Base-by-base conservation (phyloP, 2,113 vertebrate species). In the Heloderma charlesbogerti region DNA sequence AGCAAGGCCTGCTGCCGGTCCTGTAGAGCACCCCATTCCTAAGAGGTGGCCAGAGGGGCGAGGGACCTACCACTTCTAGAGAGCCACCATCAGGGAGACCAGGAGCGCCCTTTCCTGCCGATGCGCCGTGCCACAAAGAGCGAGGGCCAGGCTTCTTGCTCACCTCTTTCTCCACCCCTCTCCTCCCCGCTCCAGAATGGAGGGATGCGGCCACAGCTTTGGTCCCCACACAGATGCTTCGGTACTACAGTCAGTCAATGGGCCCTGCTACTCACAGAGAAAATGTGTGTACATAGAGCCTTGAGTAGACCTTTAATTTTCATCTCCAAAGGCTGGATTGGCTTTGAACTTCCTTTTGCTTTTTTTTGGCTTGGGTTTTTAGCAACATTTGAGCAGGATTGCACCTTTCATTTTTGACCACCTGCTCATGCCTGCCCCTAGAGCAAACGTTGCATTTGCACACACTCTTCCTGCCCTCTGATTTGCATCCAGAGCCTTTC, bases 1-100 rank as follows among this genome's bases (percentile, higher is more conserved):
- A 99, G 99, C 97, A 99, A 99, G 95, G 99, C 99, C 84, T 99
- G 99, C 97, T 99, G 99, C 96, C 97, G 98, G 90, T 99, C 99
- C 93, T 99, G 99, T 97, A 96, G 98, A 0, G 93, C 97, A 0
- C 94, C 97, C 20, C 96, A 91, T 90, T 96, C 97, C 94, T 97
- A 98, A 67, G 45, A 45, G 40, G 60, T 71, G 45, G 12, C 43
- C 2, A 60, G 69, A 34, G 75, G 78, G 15, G 18, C 12, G 45
- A 45, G 71, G 86, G 72, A 72, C 6, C 77, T 22, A 0, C 48
- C n/a, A 16, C 15, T 45, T 18, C 22, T 20, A 20, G 37, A 40
- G 45, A 43, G 8, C 27, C 16, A 7, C 43, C 77, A 18, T 77
- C 63, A 9, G 43, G 31, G 9, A 20, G 31, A 20, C 29, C 40